phyloP scores from a whole-genome alignment of 2,113 vertebrate genomes.

The Xenopus tropicalis region DNA sequence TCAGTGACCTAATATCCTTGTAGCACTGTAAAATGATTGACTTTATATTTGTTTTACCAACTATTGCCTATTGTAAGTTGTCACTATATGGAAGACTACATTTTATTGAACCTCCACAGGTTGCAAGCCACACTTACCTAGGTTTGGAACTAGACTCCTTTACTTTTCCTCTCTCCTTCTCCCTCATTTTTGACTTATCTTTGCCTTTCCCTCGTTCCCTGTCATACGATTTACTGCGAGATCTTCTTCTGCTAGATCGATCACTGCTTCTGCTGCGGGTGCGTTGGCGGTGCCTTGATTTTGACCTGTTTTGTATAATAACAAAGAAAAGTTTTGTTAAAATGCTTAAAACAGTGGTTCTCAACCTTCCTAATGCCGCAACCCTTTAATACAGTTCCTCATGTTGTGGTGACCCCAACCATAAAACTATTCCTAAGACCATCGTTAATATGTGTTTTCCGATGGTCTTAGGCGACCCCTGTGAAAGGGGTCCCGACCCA shows the following conservation, averaged over 20 bases:
- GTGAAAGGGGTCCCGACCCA: no score
- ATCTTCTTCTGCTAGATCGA: slow-evolving; percentile 68
- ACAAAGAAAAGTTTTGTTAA: background rate
- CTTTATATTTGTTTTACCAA: no score
- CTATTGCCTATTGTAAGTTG: no score
- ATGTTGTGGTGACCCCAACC: no score
- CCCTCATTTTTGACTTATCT: slow-evolving; percentile 63
- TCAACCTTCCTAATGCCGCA: no score
- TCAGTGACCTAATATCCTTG: no score
- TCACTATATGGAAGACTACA: no score
- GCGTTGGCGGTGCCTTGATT: slow-evolving; percentile 71
- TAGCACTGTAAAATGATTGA: no score
- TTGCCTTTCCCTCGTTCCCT: slow-evolving; percentile 71
- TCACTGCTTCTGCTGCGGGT: slow-evolving; percentile 80
- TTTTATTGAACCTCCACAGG: background rate
- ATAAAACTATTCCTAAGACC: no score
- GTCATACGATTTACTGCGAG: slow-evolving; percentile 68
- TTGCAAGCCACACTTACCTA: slow-evolving; percentile 58
- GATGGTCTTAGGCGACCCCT: no score
- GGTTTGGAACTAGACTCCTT: slow-evolving; percentile 62
- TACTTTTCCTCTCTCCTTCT: slow-evolving; percentile 68
- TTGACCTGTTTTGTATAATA: slow-evolving; percentile 63
- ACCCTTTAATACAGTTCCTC: no score
- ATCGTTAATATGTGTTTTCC: background rate
- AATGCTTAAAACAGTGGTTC: background rate